Conservation (phyloP, 2,888 invertebrate species). For the Hirtodrosophila confusa region DNA sequence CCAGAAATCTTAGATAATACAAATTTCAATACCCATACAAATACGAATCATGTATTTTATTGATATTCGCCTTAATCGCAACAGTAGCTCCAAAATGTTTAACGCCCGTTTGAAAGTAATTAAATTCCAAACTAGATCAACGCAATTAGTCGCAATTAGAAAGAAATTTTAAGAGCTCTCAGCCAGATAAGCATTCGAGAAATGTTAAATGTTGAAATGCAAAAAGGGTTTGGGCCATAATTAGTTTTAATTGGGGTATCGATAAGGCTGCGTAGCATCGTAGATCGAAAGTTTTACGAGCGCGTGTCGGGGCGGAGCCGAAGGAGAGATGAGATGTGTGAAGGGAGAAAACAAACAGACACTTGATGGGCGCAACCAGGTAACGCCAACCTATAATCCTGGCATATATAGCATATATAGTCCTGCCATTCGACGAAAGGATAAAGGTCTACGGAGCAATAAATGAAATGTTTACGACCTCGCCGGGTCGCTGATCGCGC, state of each 20-base stretch:
- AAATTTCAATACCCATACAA: constrained; percentile 24
- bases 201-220: constrained; percentile 4
- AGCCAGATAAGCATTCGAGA: constrained; percentile 3
- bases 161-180: constrained; percentile 25
- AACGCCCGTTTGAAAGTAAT: constrained; percentile 19
- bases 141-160: constrained; percentile 70
- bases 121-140: constrained; percentile 49
- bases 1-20: constrained; percentile 8
- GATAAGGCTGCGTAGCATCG: constrained; percentile 15
- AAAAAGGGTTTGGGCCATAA: constrained; percentile 41
- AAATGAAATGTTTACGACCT: constrained; percentile 61
- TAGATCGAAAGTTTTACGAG: constrained; percentile 59
- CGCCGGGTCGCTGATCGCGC: constrained; percentile 65
- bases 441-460: constrained; percentile 52
- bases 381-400: constrained; percentile 28
- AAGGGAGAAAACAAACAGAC: constrained; percentile 12
- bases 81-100: constrained; percentile 19
- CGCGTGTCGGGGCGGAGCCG: constrained; percentile 40
- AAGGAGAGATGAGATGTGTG: constrained; percentile 30
- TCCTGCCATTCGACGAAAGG: constrained; percentile 63
- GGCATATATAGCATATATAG: too few relatives aligned
- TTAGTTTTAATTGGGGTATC: constrained; percentile 48
- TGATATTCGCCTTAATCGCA: not conserved
- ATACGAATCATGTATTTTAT: constrained; percentile 11
- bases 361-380: constrained; percentile 51